Evolutionary conservation across 2,797 vertebrate species (phyloP).

Genomic region (Manis javanica): DNA sequence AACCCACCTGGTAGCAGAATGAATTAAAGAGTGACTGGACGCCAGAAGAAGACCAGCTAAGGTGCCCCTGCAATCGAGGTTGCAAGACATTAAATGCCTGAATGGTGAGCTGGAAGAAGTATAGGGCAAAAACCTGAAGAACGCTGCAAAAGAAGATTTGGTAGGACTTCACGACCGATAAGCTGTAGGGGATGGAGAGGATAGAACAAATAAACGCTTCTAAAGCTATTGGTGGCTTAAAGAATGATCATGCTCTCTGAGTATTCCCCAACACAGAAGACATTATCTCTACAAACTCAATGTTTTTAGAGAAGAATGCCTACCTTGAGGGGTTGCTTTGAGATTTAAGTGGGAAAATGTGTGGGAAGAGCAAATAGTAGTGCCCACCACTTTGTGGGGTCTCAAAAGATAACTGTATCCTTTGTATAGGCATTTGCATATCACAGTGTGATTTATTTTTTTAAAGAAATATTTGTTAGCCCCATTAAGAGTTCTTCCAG

Average conservation of each 20-base stretch:
- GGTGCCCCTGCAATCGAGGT: neutral
- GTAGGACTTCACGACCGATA: neutral
- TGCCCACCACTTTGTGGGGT: neutral
- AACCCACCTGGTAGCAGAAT: neutral
- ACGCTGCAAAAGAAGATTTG: neutral
- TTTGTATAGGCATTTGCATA: neutral
- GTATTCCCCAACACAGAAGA: neutral
- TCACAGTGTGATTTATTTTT: neutral
- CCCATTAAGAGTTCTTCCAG: neutral
- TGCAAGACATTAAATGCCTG: neutral
- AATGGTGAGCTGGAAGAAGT: neutral
- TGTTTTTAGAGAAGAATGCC: neutral
- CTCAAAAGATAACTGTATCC: neutral
- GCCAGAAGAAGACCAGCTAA: neutral
- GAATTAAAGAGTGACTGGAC: neutral
- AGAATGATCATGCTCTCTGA: neutral
- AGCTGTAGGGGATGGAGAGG: neutral
- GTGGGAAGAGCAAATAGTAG: neutral
- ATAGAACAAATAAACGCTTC: neutral
- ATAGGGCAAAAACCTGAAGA: neutral
- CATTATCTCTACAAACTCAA: neutral
- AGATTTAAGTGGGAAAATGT: slow-evolving; percentile 20
- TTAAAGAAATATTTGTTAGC: neutral
- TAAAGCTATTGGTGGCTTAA: neutral
- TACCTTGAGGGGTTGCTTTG: neutral